Evolutionary conservation across 2,888 invertebrate species (phyloP), one percentile per base, ranked within the genome.

Genomic region (Brachypterus glaber): DNA sequence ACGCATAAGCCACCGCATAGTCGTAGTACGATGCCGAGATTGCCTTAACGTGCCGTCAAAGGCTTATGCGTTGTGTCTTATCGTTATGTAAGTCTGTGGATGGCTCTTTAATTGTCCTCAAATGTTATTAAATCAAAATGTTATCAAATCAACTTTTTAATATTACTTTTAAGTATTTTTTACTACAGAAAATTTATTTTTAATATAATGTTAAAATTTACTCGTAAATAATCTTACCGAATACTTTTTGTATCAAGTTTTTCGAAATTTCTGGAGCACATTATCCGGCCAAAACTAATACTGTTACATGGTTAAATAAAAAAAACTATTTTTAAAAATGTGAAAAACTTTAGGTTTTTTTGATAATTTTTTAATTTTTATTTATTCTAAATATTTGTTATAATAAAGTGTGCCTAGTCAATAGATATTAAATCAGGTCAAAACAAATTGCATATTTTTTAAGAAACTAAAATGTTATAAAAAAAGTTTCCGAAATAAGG

Each of bases 401-500:
- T 65, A 71, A 72, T 69, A 73, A 73, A 71, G 73, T 73, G 73
- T 74, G 74, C 73, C 74, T 74, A 74, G 74, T 73, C 72, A 73
- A 70, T 73, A 73, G 72, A 70, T 69, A 72, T 35, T n/a, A n/a
- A n/a, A n/a, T 72, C 71, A 69, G 67, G 73, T 73, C 72, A 73
- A 73, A n/a, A n/a, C n/a, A n/a, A n/a, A n/a, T 71, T 71, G n/a
- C n/a, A n/a, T n/a, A n/a, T n/a, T n/a, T n/a, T n/a, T n/a, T n/a
- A n/a, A n/a, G n/a, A n/a, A n/a, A n/a, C n/a, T n/a, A n/a, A n/a
- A n/a, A n/a, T n/a, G n/a, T n/a, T n/a, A n/a, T n/a, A n/a, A n/a
- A n/a, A n/a, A n/a, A n/a, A n/a, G n/a, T n/a, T n/a, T n/a, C n/a
- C n/a, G n/a, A n/a, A n/a, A n/a, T n/a, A n/a, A n/a, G n/a, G n/a